Evolutionary conservation across 1,140 invertebrate genomes (phyloP).

Genomic region (Prorops nasuta): DNA sequence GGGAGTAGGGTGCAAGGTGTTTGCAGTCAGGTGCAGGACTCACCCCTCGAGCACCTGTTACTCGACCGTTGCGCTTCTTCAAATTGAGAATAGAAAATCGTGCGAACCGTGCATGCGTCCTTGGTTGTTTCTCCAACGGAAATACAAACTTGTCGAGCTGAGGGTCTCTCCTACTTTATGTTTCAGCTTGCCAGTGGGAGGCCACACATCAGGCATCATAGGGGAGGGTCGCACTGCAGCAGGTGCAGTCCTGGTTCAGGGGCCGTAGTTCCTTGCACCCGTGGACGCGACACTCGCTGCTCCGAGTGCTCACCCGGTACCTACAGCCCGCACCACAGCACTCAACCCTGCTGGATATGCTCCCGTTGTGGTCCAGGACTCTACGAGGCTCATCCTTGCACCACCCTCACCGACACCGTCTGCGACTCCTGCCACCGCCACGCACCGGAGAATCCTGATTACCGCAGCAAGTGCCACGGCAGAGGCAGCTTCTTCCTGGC

Average conservation of each 20-base stretch:
- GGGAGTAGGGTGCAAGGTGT: constrained; percentile 41
- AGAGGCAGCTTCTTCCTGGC: constrained; percentile 43
- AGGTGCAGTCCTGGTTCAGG: constrained; percentile 55
- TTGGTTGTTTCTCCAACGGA: no score
- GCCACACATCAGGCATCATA: constrained; percentile 49
- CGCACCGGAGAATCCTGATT: constrained; percentile 43
- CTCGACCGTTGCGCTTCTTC: constrained; percentile 10
- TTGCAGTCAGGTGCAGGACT: constrained; percentile 39
- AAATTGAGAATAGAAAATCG: constrained; percentile 2
- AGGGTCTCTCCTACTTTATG: constrained; percentile 11
- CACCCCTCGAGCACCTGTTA: constrained; percentile 39
- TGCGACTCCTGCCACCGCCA: constrained; percentile 55
- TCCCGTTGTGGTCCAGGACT: constrained; percentile 55
- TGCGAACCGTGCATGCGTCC: no score
- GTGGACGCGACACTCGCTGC: constrained; percentile 51
- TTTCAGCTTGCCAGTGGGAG: constrained; percentile 39
- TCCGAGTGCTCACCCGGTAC: constrained; percentile 44
- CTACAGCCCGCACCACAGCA: constrained; percentile 54
- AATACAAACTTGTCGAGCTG: no score
- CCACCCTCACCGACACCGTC: constrained; percentile 48
- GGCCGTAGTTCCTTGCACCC: constrained; percentile 44
- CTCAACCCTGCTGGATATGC: constrained; percentile 54
- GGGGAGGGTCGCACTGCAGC: constrained; percentile 43
- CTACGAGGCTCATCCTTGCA: constrained; percentile 56
- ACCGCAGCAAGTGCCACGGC: constrained; percentile 40